phyloP scores from a whole-genome alignment of 2,888 invertebrate genomes.

The Scaptomyza tumidula region DNA sequence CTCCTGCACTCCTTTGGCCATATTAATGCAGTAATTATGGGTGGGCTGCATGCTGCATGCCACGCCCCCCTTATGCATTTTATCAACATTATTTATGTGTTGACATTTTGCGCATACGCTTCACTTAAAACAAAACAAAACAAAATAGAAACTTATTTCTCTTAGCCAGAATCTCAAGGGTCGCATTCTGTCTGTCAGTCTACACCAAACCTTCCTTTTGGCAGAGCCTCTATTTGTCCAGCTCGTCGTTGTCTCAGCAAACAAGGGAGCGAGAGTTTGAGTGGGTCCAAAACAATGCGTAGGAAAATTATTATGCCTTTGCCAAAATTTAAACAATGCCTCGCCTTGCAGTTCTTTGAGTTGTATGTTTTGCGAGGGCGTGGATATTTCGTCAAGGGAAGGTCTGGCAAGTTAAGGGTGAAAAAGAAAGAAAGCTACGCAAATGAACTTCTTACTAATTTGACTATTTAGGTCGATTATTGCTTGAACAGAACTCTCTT shows the following conservation, averaged over 20 bases:
- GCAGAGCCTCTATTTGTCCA: slow-evolving; percentile 32
- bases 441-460: slow-evolving; percentile 44
- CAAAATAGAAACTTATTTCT: slow-evolving; percentile 38
- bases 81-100: slow-evolving; percentile 70
- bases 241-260: slow-evolving; percentile 37
- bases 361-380: slow-evolving; percentile 54
- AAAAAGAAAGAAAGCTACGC: not conserved
- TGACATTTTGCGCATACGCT: slow-evolving; percentile 61
- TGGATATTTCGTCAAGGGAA: not conserved
- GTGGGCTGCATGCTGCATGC: slow-evolving; percentile 29
- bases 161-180: slow-evolving; percentile 43
- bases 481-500: too few relatives aligned
- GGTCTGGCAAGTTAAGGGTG: not conserved
- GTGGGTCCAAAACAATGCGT: slow-evolving; percentile 53
- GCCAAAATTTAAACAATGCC: slow-evolving; percentile 78
- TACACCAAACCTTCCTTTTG: not conserved
- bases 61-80: slow-evolving; percentile 68
- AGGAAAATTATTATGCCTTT: slow-evolving; percentile 70
- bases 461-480: slow-evolving; percentile 23
- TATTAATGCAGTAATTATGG: slow-evolving; percentile 75
- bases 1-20: slow-evolving; percentile 26
- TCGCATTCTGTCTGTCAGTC: slow-evolving; percentile 39
- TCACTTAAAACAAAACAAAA: slow-evolving; percentile 25
- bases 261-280: slow-evolving; percentile 5
- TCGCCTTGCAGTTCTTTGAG: slow-evolving; percentile 52